Base-by-base conservation (phyloP, 2,888 invertebrate species). In the Sisyra terminalis region DNA sequence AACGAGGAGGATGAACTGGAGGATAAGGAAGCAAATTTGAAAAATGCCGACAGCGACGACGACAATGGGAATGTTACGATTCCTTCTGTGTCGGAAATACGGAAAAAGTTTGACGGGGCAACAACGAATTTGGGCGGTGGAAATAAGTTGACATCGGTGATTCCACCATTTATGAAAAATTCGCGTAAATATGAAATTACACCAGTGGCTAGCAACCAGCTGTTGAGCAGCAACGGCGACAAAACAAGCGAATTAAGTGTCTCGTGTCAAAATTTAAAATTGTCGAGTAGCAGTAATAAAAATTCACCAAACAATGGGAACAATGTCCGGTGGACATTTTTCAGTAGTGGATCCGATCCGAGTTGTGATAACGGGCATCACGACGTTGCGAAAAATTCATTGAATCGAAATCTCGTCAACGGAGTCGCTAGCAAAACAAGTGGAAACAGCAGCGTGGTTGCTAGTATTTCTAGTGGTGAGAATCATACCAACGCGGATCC, bases 1-100 rank as follows among this genome's bases (percentile, higher is more conserved):
- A 7, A 24, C 7, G 24, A 24, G 24, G 7, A 7, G 5, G 41
- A 59, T 63, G 59, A 50, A 57, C n/a, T n/a, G 24, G 36, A 10
- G 14, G 14, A 35, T 32, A 45, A 44, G n/a, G 18, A 13, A 15
- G 39, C 38, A 15, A 38, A 32, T 9, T 10, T 11, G 11, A 18
- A n/a, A n/a, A n/a, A 24, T 44, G 44, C 42, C 49, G 46, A 50
- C 41, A 49, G 69, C 38, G 70, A 69, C 50, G 72, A 74, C 54
- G 68, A 65, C 48, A 73, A 75, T 54, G 72, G 73, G 11, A 73
- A 73, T 52, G 67, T 68, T 49, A 63, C 67, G 46, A 16, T 13
- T 44, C 58, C 70, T 3, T 68, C 72, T 4, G 72, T 73, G 4
- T 69, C 71, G 2, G 75, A 75, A 50, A 68, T 73, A 43, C 59